Evolutionary conservation across 2,888 invertebrate species (phyloP), one percentile per base, ranked within the genome.

Genomic region (Leucania comma): DNA sequence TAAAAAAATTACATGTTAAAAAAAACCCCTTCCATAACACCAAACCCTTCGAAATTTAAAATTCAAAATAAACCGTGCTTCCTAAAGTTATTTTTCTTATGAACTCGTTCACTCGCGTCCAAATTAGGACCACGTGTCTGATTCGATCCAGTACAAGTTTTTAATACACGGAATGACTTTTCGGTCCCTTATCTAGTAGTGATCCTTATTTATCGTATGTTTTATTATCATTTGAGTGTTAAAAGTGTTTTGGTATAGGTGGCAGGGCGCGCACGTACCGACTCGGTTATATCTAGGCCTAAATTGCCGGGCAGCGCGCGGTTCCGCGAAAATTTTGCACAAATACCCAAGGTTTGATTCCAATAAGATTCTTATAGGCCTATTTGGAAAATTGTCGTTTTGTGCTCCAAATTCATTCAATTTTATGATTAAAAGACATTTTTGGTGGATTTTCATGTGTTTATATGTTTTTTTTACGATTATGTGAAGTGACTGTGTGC

Each of bases 341-440:
- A 90, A 84, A 84, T 91, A 75, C 69, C 80, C 78, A 62, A 81
- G 77, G 74, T 84, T 86, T 81, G 86, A 86, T 82, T 87, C 94
- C 90, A 93, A 94, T 94, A 95, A 95, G 94, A 95, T 93, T 95
- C 94, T 90, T 94, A 91, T 95, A 95, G 95, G 95, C 95, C 95
- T 94, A 95, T 94, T 94, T 93, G 90, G 87, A 88, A 84, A 81
- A 87, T 82, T 80, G 60, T 68, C 76, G 58, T 74, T 88, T 86
- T 82, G 67, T 76, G 79, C 67, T 76, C 81, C n/a, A 51, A 75
- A 87, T 88, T 86, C 85, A 69, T 38, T 82, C 56, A 59, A 87
- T 84, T 89, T 84, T 88, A 70, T 48, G 86, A 87, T 90, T 93
- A 88, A 90, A 76, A 75, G 67, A 76, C 68, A 80, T 88, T 93